Conservation (phyloP, 2,113 vertebrate genomes). For the Zapus hudsonius region DNA sequence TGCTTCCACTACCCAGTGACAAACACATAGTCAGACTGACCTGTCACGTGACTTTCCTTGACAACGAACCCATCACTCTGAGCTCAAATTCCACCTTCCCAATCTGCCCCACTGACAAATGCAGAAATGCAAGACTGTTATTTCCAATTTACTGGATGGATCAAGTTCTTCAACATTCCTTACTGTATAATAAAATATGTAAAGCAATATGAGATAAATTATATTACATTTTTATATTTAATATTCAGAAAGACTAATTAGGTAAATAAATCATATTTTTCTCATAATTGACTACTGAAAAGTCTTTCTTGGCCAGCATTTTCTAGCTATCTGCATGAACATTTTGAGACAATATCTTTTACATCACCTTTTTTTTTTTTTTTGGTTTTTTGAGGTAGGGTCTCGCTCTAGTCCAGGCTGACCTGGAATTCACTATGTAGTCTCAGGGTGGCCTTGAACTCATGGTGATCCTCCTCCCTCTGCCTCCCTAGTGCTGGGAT, state of each 20-base stretch:
- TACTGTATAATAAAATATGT: conserved; percentile 5
- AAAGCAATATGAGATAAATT: not conserved
- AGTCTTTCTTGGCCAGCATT: not conserved
- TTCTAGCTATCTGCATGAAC: not conserved
- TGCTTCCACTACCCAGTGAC: conserved; percentile 94
- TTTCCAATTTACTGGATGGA: conserved; percentile 65
- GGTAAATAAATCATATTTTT: conserved; percentile 28
- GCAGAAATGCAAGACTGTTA: conserved; percentile 44
- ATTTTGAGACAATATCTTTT: not conserved
- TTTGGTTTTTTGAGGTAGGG: no score
- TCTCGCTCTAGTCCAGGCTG: no score
- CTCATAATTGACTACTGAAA: not conserved
- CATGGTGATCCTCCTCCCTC: no score
- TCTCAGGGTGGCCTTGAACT: no score
- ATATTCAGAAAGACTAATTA: conserved; percentile 10
- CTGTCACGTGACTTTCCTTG: conserved; percentile 96
- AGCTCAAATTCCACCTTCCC: conserved; percentile 38
- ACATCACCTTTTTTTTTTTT: no score
- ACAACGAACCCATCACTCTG: conserved; percentile 88
- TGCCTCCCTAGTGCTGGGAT: no score
- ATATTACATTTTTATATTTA: conserved; percentile 5
- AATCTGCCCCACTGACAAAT: conserved; percentile 67
- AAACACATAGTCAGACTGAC: conserved; percentile 96
- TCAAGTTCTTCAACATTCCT: conserved; percentile 15
- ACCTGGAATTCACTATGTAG: no score